Evolutionary conservation across 2,113 vertebrate species (phyloP).

Genomic region (Petroica traversi): DNA sequence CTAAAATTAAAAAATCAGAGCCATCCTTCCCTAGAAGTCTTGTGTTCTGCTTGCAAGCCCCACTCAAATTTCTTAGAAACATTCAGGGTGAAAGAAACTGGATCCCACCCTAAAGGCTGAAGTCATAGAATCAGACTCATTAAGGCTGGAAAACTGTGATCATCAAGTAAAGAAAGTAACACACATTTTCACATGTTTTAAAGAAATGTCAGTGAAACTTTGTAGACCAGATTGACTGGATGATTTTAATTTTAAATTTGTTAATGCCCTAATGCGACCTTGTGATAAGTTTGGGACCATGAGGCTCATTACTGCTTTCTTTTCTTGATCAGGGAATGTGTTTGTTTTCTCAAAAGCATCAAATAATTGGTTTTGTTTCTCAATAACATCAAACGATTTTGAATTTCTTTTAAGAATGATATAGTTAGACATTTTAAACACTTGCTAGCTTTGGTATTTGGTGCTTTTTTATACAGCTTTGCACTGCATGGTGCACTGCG

Average conservation of each 20-base stretch:
- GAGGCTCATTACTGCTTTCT: neutral
- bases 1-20: neutral
- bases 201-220: neutral
- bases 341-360: neutral
- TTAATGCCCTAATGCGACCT: neutral
- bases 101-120: neutral
- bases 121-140: neutral
- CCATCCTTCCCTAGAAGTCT: neutral
- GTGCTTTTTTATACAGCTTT: neutral
- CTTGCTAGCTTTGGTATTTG: neutral
- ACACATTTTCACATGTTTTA: neutral
- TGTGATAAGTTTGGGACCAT: neutral
- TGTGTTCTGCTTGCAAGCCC: neutral
- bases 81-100: neutral
- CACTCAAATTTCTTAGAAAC: neutral
- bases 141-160: neutral
- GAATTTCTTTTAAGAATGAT: neutral
- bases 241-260: neutral
- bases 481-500: neutral
- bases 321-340: neutral
- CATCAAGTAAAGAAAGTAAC: neutral
- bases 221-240: neutral
- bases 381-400: neutral
- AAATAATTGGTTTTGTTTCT: neutral
- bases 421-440: neutral